phyloP scores from a whole-genome alignment of 2,113 vertebrate genomes.

The Hippocampus zosterae region DNA sequence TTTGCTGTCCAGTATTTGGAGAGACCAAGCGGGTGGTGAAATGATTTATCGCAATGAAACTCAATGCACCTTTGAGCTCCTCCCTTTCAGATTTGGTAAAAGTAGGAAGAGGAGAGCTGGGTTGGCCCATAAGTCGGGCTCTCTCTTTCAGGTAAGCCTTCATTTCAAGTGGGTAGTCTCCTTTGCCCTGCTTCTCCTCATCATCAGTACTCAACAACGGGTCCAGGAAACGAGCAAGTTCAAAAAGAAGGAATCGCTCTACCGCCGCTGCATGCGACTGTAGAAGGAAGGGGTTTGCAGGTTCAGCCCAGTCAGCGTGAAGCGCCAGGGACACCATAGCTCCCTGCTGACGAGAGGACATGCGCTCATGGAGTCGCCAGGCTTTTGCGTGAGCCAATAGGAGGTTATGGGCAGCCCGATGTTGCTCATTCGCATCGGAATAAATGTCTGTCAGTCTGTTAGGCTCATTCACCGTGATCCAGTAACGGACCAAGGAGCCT shows the following conservation, averaged over 20 bases:
- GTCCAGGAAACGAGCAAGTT: slow-evolving; percentile 87
- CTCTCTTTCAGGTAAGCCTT: slow-evolving; percentile 71
- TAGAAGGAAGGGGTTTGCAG: slow-evolving; percentile 82
- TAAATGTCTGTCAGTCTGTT: slow-evolving; percentile 81
- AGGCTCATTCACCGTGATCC: slow-evolving; percentile 95
- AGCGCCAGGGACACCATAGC: slow-evolving; percentile 82
- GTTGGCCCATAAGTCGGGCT: slow-evolving; percentile 54
- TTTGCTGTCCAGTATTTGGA: slow-evolving; percentile 46
- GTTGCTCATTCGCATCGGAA: slow-evolving; percentile 69
- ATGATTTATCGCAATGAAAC: slow-evolving; percentile 89
- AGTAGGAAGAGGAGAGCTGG: slow-evolving; percentile 65
- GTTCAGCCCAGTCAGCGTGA: slow-evolving; percentile 89
- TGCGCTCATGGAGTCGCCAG: slow-evolving; percentile 79
- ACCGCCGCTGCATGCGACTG: slow-evolving; percentile 76
- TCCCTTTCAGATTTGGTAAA: slow-evolving; percentile 75
- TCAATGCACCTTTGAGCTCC: slow-evolving; percentile 78
- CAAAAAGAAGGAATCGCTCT: slow-evolving; percentile 83
- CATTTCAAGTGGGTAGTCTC: slow-evolving; percentile 77
- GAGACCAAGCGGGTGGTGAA: slow-evolving; percentile 89
- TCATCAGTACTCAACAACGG: slow-evolving; percentile 76
- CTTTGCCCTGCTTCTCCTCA: slow-evolving; percentile 69
- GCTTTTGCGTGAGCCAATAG: slow-evolving; percentile 84
- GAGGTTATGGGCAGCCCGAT: slow-evolving; percentile 79
- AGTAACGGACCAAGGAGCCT: slow-evolving; percentile 80
- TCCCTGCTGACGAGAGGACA: slow-evolving; percentile 61